Evolutionary conservation across 2,888 invertebrate genomes (phyloP).

Genomic region (Aethes cnicana): DNA sequence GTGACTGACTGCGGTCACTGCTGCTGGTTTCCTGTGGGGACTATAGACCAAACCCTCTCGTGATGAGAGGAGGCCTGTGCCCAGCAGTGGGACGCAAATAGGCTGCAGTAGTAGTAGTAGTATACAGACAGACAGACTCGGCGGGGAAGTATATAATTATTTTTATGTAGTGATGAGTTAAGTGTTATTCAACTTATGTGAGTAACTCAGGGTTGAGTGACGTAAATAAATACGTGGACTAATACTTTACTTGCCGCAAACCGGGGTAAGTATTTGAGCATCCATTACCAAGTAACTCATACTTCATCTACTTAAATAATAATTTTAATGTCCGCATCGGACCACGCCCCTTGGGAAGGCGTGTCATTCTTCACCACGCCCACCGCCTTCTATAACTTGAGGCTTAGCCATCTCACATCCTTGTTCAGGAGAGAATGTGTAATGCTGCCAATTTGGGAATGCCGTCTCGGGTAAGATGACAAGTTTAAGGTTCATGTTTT

Average conservation of each 20-base stretch:
- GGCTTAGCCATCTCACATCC: constrained; percentile 46
- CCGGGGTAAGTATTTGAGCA: neutral
- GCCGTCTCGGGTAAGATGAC: constrained; percentile 38
- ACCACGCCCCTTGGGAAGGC: constrained; percentile 67
- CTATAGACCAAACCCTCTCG: too few relatives aligned
- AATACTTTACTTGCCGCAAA: neutral
- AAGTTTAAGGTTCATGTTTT: constrained; percentile 40
- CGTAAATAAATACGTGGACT: too few relatives aligned
- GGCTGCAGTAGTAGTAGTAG: too few relatives aligned
- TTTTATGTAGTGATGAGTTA: too few relatives aligned
- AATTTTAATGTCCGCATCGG: constrained; percentile 30
- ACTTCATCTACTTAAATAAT: constrained; percentile 18
- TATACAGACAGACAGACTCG: too few relatives aligned
- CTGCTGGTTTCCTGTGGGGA: too few relatives aligned
- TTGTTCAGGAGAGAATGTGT: constrained; percentile 62
- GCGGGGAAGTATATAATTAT: too few relatives aligned
- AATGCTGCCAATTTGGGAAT: constrained; percentile 56
- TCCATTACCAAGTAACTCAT: constrained; percentile 14
- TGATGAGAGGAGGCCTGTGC: too few relatives aligned
- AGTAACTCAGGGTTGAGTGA: too few relatives aligned
- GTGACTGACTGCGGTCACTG: too few relatives aligned
- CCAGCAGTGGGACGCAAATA: too few relatives aligned
- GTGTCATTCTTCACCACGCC: constrained; percentile 67
- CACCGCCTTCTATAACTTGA: constrained; percentile 59
- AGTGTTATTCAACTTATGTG: too few relatives aligned